Conservation (phyloP, 2,113 vertebrate genomes). For the Nipponia nippon region DNA sequence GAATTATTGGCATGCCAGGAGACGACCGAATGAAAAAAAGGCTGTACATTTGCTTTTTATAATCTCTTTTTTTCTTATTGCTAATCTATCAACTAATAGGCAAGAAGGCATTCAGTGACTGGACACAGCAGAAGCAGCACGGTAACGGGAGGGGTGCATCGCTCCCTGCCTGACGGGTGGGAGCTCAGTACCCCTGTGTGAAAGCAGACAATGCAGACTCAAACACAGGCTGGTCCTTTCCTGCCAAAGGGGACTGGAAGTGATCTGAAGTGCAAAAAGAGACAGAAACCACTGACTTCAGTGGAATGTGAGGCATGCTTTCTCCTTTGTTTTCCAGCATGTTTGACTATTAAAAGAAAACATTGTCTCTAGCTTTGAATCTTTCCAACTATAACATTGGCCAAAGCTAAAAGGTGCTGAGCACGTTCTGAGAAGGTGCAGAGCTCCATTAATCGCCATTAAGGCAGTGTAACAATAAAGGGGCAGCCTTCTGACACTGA, state of each 20-base stretch:
- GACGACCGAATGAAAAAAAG: background rate
- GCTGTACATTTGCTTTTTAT: background rate
- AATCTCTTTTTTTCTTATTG: background rate
- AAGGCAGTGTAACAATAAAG: background rate
- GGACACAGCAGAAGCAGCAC: background rate
- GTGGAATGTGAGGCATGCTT: conserved; percentile 46
- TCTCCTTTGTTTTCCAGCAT: conserved; percentile 42
- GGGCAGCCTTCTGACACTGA: conserved; percentile 5
- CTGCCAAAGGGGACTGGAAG: conserved; percentile 21
- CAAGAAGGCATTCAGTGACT: background rate
- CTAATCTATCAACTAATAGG: background rate
- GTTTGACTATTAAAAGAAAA: conserved; percentile 39
- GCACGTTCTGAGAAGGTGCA: background rate
- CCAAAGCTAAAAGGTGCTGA: background rate
- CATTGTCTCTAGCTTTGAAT: background rate
- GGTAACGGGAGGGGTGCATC: background rate
- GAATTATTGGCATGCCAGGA: background rate
- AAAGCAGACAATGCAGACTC: background rate
- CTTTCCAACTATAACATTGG: background rate
- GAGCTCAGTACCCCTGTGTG: background rate
- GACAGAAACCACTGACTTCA: conserved; percentile 58
- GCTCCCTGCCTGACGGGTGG: background rate
- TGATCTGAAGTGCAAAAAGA: conserved; percentile 38
- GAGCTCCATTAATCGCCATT: background rate
- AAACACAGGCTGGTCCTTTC: background rate